Conservation (phyloP, 2,113 vertebrate genomes). For the Seriola quinqueradiata region DNA sequence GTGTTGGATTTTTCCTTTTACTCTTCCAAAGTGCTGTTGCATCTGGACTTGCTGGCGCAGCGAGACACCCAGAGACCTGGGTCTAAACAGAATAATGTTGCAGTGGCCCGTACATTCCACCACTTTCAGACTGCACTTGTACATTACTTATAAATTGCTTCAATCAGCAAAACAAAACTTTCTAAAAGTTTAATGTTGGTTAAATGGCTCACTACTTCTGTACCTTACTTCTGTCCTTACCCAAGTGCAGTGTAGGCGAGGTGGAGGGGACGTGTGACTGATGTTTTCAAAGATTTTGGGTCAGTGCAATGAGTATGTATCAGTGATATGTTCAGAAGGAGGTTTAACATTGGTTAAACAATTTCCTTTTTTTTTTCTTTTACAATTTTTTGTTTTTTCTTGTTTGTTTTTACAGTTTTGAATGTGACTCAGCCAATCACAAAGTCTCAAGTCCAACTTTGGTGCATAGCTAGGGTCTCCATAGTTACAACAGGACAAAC, state of each 20-base stretch:
- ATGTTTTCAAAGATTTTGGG: not conserved
- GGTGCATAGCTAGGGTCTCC: too few species aligned
- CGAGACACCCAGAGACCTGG: too few species aligned
- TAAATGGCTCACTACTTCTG: not conserved
- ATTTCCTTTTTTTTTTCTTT: not conserved
- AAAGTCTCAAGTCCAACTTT: not conserved
- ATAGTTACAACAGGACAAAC: not conserved
- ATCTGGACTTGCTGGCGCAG: not conserved
- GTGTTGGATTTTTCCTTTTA: not conserved
- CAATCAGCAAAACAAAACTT: not conserved
- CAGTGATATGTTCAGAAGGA: not conserved
- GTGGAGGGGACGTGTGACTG: not conserved
- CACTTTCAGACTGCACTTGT: not conserved
- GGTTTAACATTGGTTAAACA: not conserved
- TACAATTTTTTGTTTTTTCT: not conserved
- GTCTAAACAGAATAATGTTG: too few species aligned
- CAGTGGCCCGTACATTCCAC: not conserved
- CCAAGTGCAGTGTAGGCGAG: not conserved
- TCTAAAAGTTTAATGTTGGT: not conserved
- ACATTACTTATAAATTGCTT: not conserved
- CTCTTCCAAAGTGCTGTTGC: conserved; percentile 13
- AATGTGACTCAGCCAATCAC: conserved; percentile 14
- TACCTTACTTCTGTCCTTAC: not conserved
- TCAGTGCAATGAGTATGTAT: conserved; percentile 3
- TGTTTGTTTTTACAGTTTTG: not conserved